phyloP scores from a whole-genome alignment of 1,140 invertebrate genomes.

The Nasonia longicornis region DNA sequence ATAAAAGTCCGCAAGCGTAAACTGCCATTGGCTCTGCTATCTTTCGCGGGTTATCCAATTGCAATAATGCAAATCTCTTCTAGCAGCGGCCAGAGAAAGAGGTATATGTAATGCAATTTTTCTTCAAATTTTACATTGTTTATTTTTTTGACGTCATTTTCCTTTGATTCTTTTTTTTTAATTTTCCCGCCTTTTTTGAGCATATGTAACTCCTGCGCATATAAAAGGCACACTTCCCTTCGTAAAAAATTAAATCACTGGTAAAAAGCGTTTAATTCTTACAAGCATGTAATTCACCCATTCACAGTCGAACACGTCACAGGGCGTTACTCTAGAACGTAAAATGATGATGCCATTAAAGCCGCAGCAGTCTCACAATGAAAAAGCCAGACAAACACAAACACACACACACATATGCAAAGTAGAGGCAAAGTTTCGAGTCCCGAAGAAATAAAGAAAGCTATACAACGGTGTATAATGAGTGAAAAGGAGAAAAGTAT shows the following conservation, averaged over 20 bases:
- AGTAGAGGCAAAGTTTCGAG: neutral
- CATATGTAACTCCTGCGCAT: too few relatives aligned
- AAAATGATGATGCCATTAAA: slow-evolving; percentile 3
- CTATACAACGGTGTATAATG: neutral
- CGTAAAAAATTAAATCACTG: neutral
- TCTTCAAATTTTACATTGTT: too few relatives aligned
- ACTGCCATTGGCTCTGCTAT: slow-evolving; percentile 31
- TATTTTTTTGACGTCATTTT: too few relatives aligned
- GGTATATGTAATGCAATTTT: too few relatives aligned
- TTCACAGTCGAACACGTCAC: neutral
- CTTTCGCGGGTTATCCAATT: slow-evolving; percentile 29
- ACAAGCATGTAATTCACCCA: neutral
- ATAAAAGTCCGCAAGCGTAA: slow-evolving; percentile 20
- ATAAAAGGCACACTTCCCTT: neutral
- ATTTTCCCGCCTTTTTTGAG: too few relatives aligned
- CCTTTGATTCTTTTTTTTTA: too few relatives aligned
- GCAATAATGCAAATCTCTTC: slow-evolving; percentile 37
- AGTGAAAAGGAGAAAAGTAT: slow-evolving; percentile 14
- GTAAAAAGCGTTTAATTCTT: neutral
- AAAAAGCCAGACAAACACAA: neutral
- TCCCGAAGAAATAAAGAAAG: slow-evolving; percentile 4
- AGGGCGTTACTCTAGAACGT: neutral
- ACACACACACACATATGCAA: neutral
- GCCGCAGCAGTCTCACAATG: neutral
- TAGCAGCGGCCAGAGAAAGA: neutral